Evolutionary conservation across 2,888 invertebrate genomes (phyloP).

Genomic region (Amblyjoppa fuscipennis): DNA sequence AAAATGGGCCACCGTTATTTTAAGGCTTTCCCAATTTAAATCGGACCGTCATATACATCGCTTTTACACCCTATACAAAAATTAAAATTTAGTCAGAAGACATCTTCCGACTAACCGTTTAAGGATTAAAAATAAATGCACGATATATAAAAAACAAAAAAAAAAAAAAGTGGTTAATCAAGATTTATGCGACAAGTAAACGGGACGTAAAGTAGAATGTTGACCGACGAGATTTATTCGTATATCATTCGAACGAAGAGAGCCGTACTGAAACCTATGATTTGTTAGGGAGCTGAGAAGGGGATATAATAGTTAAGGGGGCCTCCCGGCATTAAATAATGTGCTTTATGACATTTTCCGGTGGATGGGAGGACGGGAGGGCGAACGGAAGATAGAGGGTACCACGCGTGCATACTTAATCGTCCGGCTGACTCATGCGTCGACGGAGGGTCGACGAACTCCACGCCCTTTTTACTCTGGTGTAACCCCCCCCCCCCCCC

Average conservation of each 20-base stretch:
- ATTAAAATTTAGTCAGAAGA: neutral
- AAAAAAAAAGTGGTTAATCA: neutral
- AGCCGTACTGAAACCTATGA: conserved; percentile 15
- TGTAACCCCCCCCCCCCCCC: neutral
- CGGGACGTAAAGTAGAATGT: neutral
- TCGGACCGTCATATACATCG: neutral
- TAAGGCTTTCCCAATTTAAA: neutral
- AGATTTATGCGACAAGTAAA: neutral
- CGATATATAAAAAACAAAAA: neutral
- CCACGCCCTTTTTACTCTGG: conserved; percentile 65
- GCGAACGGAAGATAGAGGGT: conserved; percentile 70
- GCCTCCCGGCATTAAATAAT: conserved; percentile 70
- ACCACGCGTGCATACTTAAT: conserved; percentile 76
- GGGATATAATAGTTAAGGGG: conserved; percentile 16
- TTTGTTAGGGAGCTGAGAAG: conserved; percentile 15
- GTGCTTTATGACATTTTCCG: conserved; percentile 79
- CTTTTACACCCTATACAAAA: neutral
- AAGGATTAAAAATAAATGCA: neutral
- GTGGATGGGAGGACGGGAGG: conserved; percentile 72
- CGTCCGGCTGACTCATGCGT: conserved; percentile 75
- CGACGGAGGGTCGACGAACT: conserved; percentile 76
- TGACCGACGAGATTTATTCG: conserved; percentile 37
- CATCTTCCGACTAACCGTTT: neutral
- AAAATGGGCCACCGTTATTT: neutral
- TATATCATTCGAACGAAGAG: conserved; percentile 32